Evolutionary conservation across 2,888 invertebrate genomes (phyloP).

Genomic region (Ceriagrion tenellum): DNA sequence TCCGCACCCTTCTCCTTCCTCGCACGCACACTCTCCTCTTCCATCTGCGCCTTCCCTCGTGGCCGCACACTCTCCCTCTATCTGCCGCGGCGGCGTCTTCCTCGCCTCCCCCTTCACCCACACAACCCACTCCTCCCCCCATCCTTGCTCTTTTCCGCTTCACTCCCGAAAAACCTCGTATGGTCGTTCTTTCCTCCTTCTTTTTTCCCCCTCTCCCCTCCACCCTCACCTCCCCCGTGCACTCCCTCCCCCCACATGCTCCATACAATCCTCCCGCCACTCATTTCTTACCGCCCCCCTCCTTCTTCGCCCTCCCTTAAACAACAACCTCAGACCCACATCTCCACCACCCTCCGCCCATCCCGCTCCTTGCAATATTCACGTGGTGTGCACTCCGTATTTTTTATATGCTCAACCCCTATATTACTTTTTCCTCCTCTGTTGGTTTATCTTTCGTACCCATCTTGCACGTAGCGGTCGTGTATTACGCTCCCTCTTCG

Average conservation of each 20-base stretch:
- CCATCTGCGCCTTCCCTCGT: slow-evolving; percentile 22
- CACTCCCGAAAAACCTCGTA: not conserved
- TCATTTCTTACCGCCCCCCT: slow-evolving; percentile 57
- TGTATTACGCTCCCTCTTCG: not conserved
- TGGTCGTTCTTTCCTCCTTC: slow-evolving; percentile 39
- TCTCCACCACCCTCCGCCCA: not conserved
- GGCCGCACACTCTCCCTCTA: slow-evolving; percentile 40
- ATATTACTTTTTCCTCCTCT: slow-evolving; percentile 61
- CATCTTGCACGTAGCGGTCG: slow-evolving; percentile 37
- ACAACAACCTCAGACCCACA: slow-evolving; percentile 49
- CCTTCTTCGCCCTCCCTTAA: slow-evolving; percentile 25
- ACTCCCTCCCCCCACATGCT: slow-evolving; percentile 42
- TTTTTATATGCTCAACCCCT: slow-evolving; percentile 46
- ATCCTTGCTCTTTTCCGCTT: not conserved
- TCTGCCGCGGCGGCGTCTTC: too few relatives aligned
- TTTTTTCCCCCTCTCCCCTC: not conserved
- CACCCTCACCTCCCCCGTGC: not conserved
- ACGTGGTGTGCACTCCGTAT: slow-evolving; percentile 61
- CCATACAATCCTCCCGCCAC: slow-evolving; percentile 53
- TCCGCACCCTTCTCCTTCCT: slow-evolving; percentile 37
- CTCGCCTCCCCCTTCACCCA: not conserved
- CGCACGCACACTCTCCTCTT: slow-evolving; percentile 10
- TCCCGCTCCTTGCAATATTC: slow-evolving; percentile 62
- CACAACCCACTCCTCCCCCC: not conserved
- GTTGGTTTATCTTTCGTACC: slow-evolving; percentile 57